Conservation (phyloP, 2,797 vertebrate genomes). For the Hemibagrus guttatus region DNA sequence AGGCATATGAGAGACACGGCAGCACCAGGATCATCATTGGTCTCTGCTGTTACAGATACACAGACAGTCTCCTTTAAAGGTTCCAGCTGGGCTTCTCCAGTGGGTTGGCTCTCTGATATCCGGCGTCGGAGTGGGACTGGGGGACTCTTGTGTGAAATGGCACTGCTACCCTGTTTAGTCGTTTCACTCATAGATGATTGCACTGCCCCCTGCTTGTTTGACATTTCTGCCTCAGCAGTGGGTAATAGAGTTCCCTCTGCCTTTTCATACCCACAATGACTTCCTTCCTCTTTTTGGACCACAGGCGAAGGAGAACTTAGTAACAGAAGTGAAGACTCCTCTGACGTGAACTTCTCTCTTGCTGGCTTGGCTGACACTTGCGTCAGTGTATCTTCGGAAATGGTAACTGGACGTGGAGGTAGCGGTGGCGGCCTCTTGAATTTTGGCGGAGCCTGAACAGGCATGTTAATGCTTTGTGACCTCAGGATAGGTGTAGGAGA, state of each 20-base stretch:
- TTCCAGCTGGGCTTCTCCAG: conserved; percentile 45
- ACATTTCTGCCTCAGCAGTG: conserved; percentile 32
- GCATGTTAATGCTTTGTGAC: conserved; percentile 59
- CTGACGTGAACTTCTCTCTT: conserved; percentile 37
- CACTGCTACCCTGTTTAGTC: conserved; percentile 6
- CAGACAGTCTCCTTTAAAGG: conserved; percentile 3
- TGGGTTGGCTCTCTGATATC: conserved; percentile 60
- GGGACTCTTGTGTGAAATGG: conserved; percentile 56
- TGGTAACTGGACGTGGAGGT: conserved; percentile 70
- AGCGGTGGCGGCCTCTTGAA: conserved; percentile 73
- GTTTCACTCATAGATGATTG: conserved; percentile 31
- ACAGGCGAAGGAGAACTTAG: conserved; percentile 52
- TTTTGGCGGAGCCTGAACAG: conserved; percentile 46
- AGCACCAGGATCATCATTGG: conserved; percentile 42
- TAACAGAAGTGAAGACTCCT: conserved; percentile 38
- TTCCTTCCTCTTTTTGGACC: conserved; percentile 57
- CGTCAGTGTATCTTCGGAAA: conserved; percentile 52
- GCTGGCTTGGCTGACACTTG: conserved; percentile 49
- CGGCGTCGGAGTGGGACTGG: conserved; percentile 69
- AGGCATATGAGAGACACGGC: conserved; percentile 51
- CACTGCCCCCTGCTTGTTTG: conserved; percentile 22
- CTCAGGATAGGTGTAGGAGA: conserved; percentile 53
- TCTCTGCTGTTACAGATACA: conserved; percentile 59
- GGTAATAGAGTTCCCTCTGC: conserved; percentile 36
- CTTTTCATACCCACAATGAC: conserved; percentile 34